Evolutionary conservation across 2,797 vertebrate genomes (phyloP).

Genomic region (Hipposideros larvatus): DNA sequence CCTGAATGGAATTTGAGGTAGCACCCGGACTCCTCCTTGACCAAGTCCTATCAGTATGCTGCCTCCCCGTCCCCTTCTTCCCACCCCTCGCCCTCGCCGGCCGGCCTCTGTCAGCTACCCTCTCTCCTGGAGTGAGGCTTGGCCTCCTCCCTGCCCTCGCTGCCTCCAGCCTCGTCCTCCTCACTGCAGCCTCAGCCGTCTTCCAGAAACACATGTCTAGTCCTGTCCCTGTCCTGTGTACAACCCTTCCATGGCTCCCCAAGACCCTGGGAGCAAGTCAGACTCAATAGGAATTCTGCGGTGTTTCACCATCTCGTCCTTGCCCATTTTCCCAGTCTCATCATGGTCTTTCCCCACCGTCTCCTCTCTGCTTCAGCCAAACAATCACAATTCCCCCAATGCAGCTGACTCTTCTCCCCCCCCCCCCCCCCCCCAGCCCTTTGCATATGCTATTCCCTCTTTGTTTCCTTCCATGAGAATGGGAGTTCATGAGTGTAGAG

Average conservation of each 20-base stretch:
- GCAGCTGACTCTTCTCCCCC: neutral
- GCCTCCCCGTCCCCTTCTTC: neutral
- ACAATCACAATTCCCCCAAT: neutral
- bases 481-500: neutral
- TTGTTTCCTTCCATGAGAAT: neutral
- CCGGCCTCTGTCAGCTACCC: neutral
- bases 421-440: neutral
- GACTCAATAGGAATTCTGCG: neutral
- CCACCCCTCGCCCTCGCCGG: neutral
- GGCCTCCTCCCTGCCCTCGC: too few relatives aligned
- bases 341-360: neutral
- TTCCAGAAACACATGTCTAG: neutral
- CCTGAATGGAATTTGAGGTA: neutral
- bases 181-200: neutral
- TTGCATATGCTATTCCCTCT: neutral
- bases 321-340: neutral
- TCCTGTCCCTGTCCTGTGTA: neutral
- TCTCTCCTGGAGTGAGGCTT: neutral
- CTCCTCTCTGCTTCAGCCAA: neutral
- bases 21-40: neutral
- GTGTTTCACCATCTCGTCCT: neutral
- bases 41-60: rapidly evolving
- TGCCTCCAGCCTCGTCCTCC: too few relatives aligned
- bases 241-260: neutral
- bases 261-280: neutral